Conservation (phyloP, 2,797 vertebrate genomes). For the Lophotriccus pileatus region DNA sequence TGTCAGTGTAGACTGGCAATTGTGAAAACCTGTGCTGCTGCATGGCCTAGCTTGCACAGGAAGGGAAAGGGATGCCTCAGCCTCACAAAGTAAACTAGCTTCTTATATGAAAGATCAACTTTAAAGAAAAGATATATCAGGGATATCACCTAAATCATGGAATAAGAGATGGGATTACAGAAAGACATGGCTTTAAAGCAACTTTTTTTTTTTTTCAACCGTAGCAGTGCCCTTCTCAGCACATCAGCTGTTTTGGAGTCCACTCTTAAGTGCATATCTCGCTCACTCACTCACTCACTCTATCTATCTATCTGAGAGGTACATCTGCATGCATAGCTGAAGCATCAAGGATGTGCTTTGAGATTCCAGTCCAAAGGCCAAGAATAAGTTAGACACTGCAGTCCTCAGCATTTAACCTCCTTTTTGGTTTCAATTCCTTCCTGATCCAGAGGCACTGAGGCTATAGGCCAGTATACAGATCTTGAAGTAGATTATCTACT, state of each 20-base stretch:
- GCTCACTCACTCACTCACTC: not conserved
- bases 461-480: not conserved
- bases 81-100: not conserved
- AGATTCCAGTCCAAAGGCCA: not conserved
- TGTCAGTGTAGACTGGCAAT: not conserved
- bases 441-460: not conserved
- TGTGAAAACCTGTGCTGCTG: not conserved
- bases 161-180: not conserved
- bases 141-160: not conserved
- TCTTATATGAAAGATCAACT: not conserved
- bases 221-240: not conserved
- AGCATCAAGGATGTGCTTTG: not conserved
- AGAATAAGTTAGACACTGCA: not conserved
- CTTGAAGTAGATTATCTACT: not conserved
- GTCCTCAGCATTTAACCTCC: not conserved
- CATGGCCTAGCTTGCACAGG: not conserved
- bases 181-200: not conserved
- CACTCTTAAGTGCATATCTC: not conserved
- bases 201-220: not conserved
- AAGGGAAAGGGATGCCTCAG: not conserved
- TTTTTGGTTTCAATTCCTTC: not conserved
- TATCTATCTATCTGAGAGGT: not conserved
- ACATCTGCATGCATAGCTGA: not conserved
- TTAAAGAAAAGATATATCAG: not conserved
- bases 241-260: not conserved